Evolutionary conservation across 1,140 invertebrate genomes (phyloP), one percentile per base, ranked within the genome.

Genomic region (Macrotrachela quadricornifera): DNA sequence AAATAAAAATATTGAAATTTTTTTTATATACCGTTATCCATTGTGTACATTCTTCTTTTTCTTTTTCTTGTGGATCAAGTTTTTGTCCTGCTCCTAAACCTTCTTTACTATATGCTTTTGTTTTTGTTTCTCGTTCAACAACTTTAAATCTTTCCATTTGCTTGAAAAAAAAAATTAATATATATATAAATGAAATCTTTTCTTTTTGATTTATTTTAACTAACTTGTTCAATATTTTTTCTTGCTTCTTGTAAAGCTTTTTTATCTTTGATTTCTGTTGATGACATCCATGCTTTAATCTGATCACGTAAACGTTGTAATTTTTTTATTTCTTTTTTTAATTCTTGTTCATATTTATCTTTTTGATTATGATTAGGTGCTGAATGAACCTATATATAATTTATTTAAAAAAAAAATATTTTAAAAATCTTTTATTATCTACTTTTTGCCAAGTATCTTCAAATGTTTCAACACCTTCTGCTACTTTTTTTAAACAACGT

Each of bases 271-370:
- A 99, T 96, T 73, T 99, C 94, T 59, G 80, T 88, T 57, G 87
- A 94, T 50, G 88, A 86, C 73, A 95, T 85, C 94, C 94, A 99
- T 73, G 88, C 91, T 78, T 99, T 99, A 72, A 99, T 97, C 73
- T 97, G 92, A 78, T 99, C 94, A 64, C 94, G 82, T 72, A 97
- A 78, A 78, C 94, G 82, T 75, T 76, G 75, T 54, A 99, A 77
- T 72, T 99, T 99, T 73, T 99, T 99, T 73, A 99, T 99, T 78
- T 99, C 94, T 73, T 97, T 97, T 74, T 99, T 99, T 74, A 99
- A 85, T 78, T 99, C 94, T 59, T 88, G 87, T 74, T 99, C 92
- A 80, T 96, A 96, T 73, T 99, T 99, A 70, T 99, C 94, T 70
- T 97, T 96, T 74, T 97, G 94, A 76, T 97, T 97, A 67, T 83